phyloP scores from a whole-genome alignment of 2,888 invertebrate genomes.

The Leucoptera coffeella region DNA sequence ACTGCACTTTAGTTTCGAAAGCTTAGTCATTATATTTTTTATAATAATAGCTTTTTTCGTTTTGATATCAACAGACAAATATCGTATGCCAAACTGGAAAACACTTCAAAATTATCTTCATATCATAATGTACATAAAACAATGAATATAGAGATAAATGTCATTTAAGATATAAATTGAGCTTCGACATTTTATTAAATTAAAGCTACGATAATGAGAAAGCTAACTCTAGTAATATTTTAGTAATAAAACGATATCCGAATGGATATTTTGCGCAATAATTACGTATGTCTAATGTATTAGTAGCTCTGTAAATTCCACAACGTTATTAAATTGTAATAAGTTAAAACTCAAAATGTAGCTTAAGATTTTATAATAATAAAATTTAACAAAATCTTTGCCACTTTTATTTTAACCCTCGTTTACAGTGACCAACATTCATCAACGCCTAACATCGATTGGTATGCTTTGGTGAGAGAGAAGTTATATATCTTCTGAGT shows the following conservation, averaged over 20 bases:
- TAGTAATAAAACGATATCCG: constrained; percentile 23
- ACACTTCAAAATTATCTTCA: no score
- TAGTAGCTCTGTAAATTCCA: constrained; percentile 48
- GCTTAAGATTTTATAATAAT: constrained; percentile 53
- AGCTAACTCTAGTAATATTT: no score
- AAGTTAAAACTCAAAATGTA: constrained; percentile 44
- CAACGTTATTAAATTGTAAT: constrained; percentile 39
- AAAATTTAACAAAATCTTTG: constrained; percentile 46
- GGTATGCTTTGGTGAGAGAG: no score
- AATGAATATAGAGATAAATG: constrained; percentile 29
- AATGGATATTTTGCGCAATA: constrained; percentile 42
- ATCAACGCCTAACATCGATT: no score
- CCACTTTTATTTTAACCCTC: constrained; percentile 9
- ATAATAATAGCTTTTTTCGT: no score
- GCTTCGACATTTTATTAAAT: constrained; percentile 45
- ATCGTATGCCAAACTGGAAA: no score
- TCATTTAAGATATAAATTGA: constrained; percentile 42
- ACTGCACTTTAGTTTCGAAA: no score
- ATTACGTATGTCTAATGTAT: constrained; percentile 43
- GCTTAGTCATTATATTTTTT: no score
- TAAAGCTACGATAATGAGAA: constrained; percentile 5
- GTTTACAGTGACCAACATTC: no score
- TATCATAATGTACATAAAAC: constrained; percentile 46
- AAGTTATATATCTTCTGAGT: no score
- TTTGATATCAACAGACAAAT: no score